Evolutionary conservation across 2,113 vertebrate genomes (phyloP), one percentile per base, ranked within the genome.

Genomic region (Fregetta grallaria): DNA sequence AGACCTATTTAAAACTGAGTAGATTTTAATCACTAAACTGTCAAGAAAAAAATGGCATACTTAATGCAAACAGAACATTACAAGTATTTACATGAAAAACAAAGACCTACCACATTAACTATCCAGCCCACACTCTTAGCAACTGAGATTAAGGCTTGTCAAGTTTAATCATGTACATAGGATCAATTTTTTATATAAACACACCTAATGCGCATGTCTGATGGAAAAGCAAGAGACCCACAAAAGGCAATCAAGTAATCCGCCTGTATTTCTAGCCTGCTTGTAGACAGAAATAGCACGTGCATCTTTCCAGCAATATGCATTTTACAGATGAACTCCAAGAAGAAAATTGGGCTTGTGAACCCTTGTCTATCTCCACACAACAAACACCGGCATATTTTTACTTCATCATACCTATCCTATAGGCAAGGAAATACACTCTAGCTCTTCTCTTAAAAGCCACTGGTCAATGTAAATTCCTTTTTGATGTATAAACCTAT

Each of bases 1-100:
- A 81, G 70, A 86, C 40, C 38, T 95, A 77, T 79, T 88, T 78
- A 96, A 96, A 94, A 88, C 50, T 6, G 65, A 94, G 55, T 32
- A 81, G 95, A 72, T 97, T 86, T 78, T 92, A 81, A 95, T 86
- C 65, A 72, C n/a, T 68, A 67, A 76, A 63, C 36, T 70, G 62
- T 71, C 36, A 89, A 55, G 84, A 84, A 76, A 92, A 83, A 56
- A 7, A 2, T 0, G 20, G 49, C 50, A 73, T 71, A 38, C 15
- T 88, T 68, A 77, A 67, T 21, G 32, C 68, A 77, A 86, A 86
- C 56, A 90, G 59, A 80, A 71, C 42, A 67, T 67, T 70, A 50
- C 76, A 96, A 94, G 83, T 78, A 94, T 75, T 92, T 85, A 87
- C 83, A 84, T 8, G 79, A 95, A 96, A 95, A 94, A 92, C 42